Base-by-base conservation (phyloP, 1,140 invertebrate genomes). In the Pseudomyrmex gracilis region DNA sequence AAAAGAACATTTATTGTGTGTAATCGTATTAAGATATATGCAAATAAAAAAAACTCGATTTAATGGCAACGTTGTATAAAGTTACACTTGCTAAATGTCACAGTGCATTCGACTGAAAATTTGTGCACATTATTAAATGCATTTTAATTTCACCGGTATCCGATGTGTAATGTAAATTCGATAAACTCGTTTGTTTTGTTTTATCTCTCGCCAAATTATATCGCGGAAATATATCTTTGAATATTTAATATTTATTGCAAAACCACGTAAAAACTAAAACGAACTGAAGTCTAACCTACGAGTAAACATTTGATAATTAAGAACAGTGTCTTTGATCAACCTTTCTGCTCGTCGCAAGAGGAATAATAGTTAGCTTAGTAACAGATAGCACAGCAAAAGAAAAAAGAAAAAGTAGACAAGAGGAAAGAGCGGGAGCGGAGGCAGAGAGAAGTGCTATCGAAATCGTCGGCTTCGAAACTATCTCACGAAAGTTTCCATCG, bases 281-380 rank as follows among this genome's bases (percentile, higher is more conserved):
- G 47, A 47, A 58, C 43, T 47, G 22, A 58, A 58, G 47, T 68
- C 22, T 5, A 34, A 34, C 4, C 34, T 34, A 57, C 10, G 24
- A 76, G 70, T 82, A 73, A 89, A 78, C 58, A 85, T 85, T 66
- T 68, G 68, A 24, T 51, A 67, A 85, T 58, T 58, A 53, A 68
- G 82, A 53, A 47, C 34, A 82, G 17, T 34, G 12, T 64, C 83
- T 85, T 87, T 89, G 86, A 89, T 89, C 73, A 68, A 76, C 87
- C 61, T 77, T 76, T 51, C 61, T 55, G 53, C 22, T 58, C 17
- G 47, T 63, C 60, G 68, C 43, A 17, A 66, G 66, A 22, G 53
- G 15, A 80, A 80, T 68, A 84, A 64, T 51, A 17, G 20, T 57
- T 17, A 58, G 9, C 15, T 68, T 53, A n/a, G n/a, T n/a, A n/a